Base-by-base conservation (phyloP, 2,113 vertebrate genomes). In the Piprites chloris region DNA sequence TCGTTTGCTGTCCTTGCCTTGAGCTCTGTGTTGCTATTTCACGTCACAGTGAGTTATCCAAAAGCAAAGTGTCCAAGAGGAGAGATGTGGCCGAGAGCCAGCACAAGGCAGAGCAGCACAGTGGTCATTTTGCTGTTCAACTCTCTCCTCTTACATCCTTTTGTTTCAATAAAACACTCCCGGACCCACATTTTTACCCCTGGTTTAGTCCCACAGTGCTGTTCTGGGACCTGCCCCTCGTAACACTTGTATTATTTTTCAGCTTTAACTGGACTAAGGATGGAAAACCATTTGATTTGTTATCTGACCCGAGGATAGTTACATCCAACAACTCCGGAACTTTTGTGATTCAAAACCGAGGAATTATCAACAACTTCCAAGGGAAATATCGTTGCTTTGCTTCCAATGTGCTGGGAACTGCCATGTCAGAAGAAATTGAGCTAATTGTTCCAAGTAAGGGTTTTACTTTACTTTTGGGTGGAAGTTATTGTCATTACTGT, bases 181-280 rank as follows among this genome's bases (percentile, higher is more conserved):
- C 49, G 21, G 10, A 8, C 30, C 7, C 8, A 5, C 12, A 8
- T 27, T 71, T 27, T 71, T 35, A 16, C 42, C 28, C 8, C 27
- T 42, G 22, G 0, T 24, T 75, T 89, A 33, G 39, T 10, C 9
- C 28, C 32, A 2, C 1, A 52, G 17, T 32, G 4, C 22, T 44
- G 17, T 39, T 65, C 62, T 28, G 22, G 20, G 9, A 9, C 35
- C n/a, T 30, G 5, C 68, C 18, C 61, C 49, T 42, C 35, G 9
- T 62, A 46, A 87, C 13, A 20, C 33, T 53, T 17, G 6, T 68
- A 6, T 93, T 87, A 5, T 93, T 61, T 96, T 85, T 14, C 86
- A 99, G 99, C 90, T 99, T 99, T 96, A 97, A 96, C 21, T 99
- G 99, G 99, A 99, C 98, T 26, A 99, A 98, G 96, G 98, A 99